Percentiles rank a stretch among this genome's conserved stretches.
phyloP scores from a whole-genome alignment of 1,140 invertebrate genomes.

The Pomacea maculata region DNA sequence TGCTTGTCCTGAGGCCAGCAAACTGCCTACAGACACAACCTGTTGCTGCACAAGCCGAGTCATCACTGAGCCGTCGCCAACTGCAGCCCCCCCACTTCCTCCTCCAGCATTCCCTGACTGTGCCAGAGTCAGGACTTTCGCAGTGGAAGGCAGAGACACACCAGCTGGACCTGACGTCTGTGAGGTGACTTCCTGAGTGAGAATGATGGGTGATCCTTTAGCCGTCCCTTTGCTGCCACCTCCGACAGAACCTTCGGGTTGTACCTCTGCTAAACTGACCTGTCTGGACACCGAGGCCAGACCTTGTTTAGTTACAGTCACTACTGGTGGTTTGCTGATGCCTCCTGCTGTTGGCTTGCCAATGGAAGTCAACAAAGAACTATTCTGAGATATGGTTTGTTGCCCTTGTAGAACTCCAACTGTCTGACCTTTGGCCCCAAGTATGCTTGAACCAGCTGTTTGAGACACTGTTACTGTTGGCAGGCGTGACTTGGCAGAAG shows the following conservation, averaged over 20 bases:
- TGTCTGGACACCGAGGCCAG: constrained; percentile 5
- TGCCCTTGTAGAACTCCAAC: neutral
- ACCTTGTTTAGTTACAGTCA: constrained; percentile 21
- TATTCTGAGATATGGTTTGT: neutral
- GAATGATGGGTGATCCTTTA: constrained; percentile 25
- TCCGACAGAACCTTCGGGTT: neutral
- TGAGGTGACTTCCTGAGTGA: constrained; percentile 25
- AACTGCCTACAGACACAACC: constrained; percentile 56
- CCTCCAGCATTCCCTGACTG: constrained; percentile 5
- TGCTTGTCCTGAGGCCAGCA: constrained; percentile 35
- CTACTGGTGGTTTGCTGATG: constrained; percentile 9
- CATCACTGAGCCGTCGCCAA: constrained; percentile 46
- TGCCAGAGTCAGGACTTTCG: constrained; percentile 18
- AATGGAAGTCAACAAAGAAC: constrained; percentile 6
- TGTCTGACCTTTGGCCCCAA: constrained; percentile 21
- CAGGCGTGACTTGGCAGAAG: no score
- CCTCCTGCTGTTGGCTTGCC: constrained; percentile 1
- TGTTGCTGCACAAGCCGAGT: constrained; percentile 57
- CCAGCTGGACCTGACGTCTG: constrained; percentile 25
- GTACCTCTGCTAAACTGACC: neutral
- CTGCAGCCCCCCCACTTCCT: constrained; percentile 3
- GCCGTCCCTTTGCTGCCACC: constrained; percentile 16
- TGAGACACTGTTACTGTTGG: no score
- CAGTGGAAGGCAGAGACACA: neutral
- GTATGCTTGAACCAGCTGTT: constrained; percentile 16